These are phyloP conservation scores for Masnerella sp. DNA, from an alignment of 2,888 invertebrate species.

Conservation along the genomic window DNA sequence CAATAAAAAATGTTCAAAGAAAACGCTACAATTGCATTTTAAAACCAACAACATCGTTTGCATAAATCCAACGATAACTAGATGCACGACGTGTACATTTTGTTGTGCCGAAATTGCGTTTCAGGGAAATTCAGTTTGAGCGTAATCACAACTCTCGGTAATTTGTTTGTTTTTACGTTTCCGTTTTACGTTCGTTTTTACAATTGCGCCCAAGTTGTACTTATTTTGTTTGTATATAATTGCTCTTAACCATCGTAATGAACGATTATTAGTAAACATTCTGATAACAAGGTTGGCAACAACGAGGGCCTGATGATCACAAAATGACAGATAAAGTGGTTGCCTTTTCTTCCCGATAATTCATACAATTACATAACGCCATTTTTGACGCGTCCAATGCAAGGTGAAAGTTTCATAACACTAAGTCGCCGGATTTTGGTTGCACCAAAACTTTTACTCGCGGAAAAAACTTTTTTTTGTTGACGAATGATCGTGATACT, in stretches of 20 bases:
- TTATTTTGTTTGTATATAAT: constrained; percentile 21
- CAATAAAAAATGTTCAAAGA: no score
- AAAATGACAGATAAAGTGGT: constrained; percentile 35
- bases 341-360: constrained; percentile 39
- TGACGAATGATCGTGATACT: no score
- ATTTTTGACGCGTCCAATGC: constrained; percentile 44
- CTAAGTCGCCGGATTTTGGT: constrained; percentile 29
- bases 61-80: no score
- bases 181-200: constrained; percentile 2
- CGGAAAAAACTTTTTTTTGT: not conserved
- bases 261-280: constrained; percentile 34
- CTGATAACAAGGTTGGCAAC: constrained; percentile 32
- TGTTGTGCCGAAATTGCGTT: no score
- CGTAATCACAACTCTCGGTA: constrained; percentile 2
- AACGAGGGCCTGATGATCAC: constrained; percentile 19
- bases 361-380: constrained; percentile 44
- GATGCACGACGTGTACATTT: no score
- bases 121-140: no score
- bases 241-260: constrained; percentile 23
- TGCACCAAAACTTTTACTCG: constrained; percentile 23
- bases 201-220: not conserved
- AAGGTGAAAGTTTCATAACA: constrained; percentile 50
- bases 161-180: constrained; percentile 21
- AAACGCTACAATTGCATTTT: no score
- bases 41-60: no score